Percentiles rank a stretch among this genome's conserved stretches.
These are phyloP conservation scores for Phoeniculus purpureus DNA, from an alignment of 2,797 vertebrate genomes.

Conservation along the genomic window DNA sequence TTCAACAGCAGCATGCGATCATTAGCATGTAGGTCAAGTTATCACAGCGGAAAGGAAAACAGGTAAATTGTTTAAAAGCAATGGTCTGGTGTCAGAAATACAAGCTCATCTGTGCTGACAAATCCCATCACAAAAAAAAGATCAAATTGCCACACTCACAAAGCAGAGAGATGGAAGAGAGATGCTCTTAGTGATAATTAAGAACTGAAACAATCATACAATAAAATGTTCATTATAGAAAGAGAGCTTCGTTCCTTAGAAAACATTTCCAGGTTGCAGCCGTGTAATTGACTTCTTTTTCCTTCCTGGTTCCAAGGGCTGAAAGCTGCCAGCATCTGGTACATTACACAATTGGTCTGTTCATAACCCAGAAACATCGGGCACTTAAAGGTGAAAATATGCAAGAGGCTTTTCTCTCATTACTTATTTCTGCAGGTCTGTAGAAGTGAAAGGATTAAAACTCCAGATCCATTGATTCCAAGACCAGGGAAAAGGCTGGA, in stretches of 20 bases:
- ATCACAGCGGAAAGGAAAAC: neutral
- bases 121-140: neutral
- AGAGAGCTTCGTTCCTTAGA: neutral
- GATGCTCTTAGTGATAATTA: neutral
- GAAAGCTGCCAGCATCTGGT: conserved; percentile 56
- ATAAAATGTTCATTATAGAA: neutral
- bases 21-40: neutral
- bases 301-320: conserved; percentile 16
- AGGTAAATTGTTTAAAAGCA: neutral
- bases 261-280: conserved; percentile 23
- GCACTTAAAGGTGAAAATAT: conserved; percentile 52
- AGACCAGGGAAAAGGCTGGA: conserved; percentile 61
- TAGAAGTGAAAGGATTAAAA: conserved; percentile 74
- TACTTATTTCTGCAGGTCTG: conserved; percentile 32
- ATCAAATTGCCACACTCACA: neutral
- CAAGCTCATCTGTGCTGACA: neutral
- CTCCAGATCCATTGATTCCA: conserved; percentile 61
- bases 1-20: neutral
- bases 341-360: neutral
- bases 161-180: neutral
- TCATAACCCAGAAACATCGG: conserved; percentile 29
- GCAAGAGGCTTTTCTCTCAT: conserved; percentile 62
- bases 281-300: neutral
- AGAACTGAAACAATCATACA: neutral
- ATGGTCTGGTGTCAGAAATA: neutral